Evolutionary conservation across 2,888 invertebrate species (phyloP), one percentile per base, ranked within the genome.

Genomic region (Watsonalla binaria): DNA sequence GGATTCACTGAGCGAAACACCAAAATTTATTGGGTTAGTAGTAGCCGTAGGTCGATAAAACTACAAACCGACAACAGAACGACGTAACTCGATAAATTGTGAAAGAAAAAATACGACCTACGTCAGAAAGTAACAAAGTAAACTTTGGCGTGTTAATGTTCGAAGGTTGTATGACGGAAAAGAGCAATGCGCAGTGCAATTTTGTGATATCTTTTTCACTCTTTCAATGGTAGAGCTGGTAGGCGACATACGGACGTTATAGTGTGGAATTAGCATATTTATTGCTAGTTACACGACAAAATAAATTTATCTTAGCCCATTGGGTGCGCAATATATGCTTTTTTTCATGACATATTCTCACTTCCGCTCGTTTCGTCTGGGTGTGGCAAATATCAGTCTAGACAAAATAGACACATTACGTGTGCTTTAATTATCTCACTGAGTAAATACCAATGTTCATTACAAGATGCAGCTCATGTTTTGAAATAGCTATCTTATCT

Each of bases 21-120:
- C 88, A 75, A 90, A 90, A 90, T 90, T 90, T 90, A 90, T 90
- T 90, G 76, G 90, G 90, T 90, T 90, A 90, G 89, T 90, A 90
- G 90, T 90, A 82, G 84, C 89, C 83, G 82, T 86, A 89, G 90
- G 90, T 90, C 90, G 90, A 90, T 90, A 90, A 90, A 90, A 88
- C 83, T 84, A 79, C 72, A 68, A 61, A 67, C 68, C 76, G 68
- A 74, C 72, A 70, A 66, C 73, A 76, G 72, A 89, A 89, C 62
- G 84, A 64, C 83, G 82, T 87, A 88, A 81, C 79, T 86, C 80
- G 69, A 73, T 71, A 74, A 79, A 80, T 80, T 62, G 66, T 66
- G 65, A 63, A 66, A 70, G 68, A 81, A 83, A 86, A 85, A 80
- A 82, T 76, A 84, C 85, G 77, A 88, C 89, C 80, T 68, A 84